Conservation (phyloP, 2,797 vertebrate species). For the Lithobates pipiens region DNA sequence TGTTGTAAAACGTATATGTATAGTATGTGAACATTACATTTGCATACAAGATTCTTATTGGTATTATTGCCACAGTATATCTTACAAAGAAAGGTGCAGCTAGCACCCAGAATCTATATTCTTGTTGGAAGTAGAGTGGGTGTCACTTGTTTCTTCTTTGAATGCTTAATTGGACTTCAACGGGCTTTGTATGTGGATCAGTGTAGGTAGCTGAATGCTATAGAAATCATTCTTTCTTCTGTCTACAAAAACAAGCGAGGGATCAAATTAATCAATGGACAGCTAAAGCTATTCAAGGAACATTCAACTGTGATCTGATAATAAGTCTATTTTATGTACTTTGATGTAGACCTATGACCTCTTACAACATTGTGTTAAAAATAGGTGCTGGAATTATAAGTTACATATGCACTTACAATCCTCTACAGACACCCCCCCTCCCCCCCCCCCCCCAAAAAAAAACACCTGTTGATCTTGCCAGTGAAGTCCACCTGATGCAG, state of each 20-base stretch:
- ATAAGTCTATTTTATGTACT: neutral
- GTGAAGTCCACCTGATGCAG: no score
- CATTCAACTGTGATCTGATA: neutral
- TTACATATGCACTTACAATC: no score
- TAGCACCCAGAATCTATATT: neutral
- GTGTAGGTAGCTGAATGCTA: neutral
- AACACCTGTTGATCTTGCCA: no score
- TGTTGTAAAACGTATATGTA: neutral
- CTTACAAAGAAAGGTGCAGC: neutral
- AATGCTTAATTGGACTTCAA: slow-evolving; percentile 25
- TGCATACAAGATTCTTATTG: neutral
- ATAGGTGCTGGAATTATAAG: no score
- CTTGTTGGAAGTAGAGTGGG: slow-evolving; percentile 8
- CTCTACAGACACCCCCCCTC: no score
- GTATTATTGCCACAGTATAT: neutral
- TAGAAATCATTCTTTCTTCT: neutral
- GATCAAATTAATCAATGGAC: neutral
- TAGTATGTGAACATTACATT: neutral
- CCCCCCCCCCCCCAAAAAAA: no score
- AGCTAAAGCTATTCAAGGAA: neutral
- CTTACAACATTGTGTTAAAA: neutral
- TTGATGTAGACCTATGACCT: neutral
- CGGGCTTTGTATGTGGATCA: neutral
- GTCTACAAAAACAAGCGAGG: neutral
- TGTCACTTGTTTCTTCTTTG: neutral